phyloP scores from a whole-genome alignment of 2,888 invertebrate genomes.

The Nematopogon swammerdamellus region DNA sequence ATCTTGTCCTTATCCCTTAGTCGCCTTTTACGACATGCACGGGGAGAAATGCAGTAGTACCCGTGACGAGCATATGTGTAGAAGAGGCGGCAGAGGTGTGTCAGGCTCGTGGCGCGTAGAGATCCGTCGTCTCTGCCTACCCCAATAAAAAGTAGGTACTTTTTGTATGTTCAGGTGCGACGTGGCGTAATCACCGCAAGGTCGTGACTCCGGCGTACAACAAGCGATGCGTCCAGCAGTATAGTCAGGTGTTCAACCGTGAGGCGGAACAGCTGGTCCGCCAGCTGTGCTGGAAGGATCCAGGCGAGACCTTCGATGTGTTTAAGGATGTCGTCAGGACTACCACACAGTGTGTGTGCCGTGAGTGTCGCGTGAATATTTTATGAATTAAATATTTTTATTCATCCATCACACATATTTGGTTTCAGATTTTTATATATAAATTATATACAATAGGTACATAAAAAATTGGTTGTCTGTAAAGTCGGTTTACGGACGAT shows the following conservation, averaged over 20 bases:
- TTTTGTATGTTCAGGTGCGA: constrained; percentile 28
- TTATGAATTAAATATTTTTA: neutral
- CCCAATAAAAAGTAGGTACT: no score
- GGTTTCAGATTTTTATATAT: no score
- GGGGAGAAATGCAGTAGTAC: no score
- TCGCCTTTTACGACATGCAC: no score
- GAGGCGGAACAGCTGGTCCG: constrained; percentile 22
- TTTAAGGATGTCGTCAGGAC: constrained; percentile 25
- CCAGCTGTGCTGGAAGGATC: constrained; percentile 18
- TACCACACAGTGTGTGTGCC: constrained; percentile 35
- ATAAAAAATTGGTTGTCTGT: no score
- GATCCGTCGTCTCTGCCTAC: no score
- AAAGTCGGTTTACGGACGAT: no score
- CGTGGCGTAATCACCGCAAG: constrained; percentile 33
- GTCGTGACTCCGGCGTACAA: constrained; percentile 35
- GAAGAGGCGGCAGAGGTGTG: no score
- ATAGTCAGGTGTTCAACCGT: constrained; percentile 22
- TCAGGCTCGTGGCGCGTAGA: no score
- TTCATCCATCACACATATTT: neutral
- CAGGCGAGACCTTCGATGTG: constrained; percentile 19
- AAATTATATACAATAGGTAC: no score
- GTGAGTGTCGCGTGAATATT: constrained; percentile 25
- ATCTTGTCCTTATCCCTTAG: no score
- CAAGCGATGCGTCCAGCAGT: constrained; percentile 28
- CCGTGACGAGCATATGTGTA: no score